These are phyloP conservation scores for Schizothorax lantsangensis DNA, from an alignment of 2,797 vertebrate genomes.

Conservation along the genomic window DNA sequence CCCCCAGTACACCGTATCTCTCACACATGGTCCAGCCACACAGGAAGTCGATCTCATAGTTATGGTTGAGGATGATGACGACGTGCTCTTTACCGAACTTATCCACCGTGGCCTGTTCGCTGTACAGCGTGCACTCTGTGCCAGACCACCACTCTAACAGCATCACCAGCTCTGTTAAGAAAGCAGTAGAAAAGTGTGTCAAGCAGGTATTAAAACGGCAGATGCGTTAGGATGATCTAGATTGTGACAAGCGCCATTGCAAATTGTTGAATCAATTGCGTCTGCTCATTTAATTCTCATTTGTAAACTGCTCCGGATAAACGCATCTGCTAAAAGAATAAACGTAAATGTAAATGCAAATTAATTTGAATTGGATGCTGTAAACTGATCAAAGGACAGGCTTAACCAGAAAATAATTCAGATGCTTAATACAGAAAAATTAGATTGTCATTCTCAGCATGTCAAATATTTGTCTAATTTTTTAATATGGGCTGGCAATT, in stretches of 20 bases:
- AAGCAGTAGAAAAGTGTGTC: background rate
- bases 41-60: constrained; percentile 98
- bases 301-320: background rate
- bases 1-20: constrained; percentile 93
- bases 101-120: constrained; percentile 87
- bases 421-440: background rate
- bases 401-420: background rate
- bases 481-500: background rate
- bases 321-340: background rate
- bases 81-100: constrained; percentile 93
- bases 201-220: background rate
- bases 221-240: background rate
- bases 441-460: background rate
- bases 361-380: background rate
- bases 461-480: background rate
- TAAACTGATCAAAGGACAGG: background rate
- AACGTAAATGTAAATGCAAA: constrained; percentile 1
- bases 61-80: constrained; percentile 98
- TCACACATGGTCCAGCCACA: constrained; percentile 99
- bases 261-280: background rate
- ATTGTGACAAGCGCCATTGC: background rate
- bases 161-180: constrained; percentile 91
- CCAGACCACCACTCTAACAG: constrained; percentile 98
- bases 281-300: background rate
- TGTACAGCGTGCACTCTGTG: constrained; percentile 95